Evolutionary conservation across 2,888 invertebrate species (phyloP).

Genomic region (Himalopsyche anomala): DNA sequence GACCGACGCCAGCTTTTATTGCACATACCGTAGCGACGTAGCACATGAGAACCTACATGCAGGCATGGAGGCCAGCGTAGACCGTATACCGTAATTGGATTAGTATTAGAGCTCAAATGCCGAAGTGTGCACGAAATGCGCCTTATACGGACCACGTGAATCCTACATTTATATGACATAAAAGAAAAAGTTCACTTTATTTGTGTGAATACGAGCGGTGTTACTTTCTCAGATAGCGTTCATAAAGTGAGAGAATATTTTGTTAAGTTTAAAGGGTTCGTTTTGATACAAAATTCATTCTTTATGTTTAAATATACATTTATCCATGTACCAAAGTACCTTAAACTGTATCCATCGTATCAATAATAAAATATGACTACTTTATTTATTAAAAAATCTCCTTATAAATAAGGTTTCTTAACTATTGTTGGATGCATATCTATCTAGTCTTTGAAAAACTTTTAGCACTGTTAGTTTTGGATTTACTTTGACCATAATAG

Average conservation of each 20-base stretch:
- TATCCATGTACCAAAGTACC: too few species aligned
- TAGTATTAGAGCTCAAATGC: constrained; percentile 34
- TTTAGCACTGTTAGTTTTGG: too few species aligned
- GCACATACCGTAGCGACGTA: constrained; percentile 14
- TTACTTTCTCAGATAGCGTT: neutral
- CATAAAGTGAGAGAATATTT: neutral
- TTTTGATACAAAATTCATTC: too few species aligned
- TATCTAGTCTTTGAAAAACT: too few species aligned
- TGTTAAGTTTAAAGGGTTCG: too few species aligned
- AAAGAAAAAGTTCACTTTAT: constrained; percentile 31
- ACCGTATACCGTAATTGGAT: constrained; percentile 31
- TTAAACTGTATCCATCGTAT: too few species aligned
- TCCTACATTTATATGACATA: constrained; percentile 29
- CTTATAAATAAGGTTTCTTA: too few species aligned
- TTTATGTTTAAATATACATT: too few species aligned
- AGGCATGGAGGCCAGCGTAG: constrained; percentile 4
- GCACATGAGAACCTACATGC: neutral
- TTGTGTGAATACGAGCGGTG: constrained; percentile 11
- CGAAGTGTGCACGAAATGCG: constrained; percentile 39
- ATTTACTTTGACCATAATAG: too few species aligned
- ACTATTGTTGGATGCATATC: too few species aligned
- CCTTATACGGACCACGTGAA: constrained; percentile 4
- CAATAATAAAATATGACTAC: too few species aligned
- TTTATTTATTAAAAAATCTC: too few species aligned
- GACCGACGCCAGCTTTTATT: constrained; percentile 6